A percentile compares a stretch with the other conserved stretches of the same genome.
These are phyloP conservation scores for Tenthredo livida DNA, from an alignment of 2,888 invertebrate species.

Conservation along the genomic window DNA sequence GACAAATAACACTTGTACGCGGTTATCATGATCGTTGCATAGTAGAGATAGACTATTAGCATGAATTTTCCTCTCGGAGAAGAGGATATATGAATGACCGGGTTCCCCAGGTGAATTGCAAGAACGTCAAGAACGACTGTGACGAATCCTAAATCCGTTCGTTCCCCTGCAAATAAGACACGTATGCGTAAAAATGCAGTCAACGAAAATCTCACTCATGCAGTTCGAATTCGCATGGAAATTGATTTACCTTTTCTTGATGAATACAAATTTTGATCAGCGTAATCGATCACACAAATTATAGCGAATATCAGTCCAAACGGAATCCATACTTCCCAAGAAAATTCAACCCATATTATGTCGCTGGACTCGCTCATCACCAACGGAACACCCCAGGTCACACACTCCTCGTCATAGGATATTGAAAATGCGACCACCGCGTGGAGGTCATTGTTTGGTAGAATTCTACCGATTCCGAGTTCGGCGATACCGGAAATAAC, in stretches of 20 bases:
- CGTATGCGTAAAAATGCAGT: background rate
- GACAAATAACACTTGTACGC: conserved; percentile 44
- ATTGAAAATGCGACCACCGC: background rate
- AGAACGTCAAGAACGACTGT: background rate
- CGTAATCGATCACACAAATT: conserved; percentile 8
- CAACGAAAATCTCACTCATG: background rate
- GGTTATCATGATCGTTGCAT: conserved; percentile 21
- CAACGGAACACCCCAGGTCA: conserved; percentile 35
- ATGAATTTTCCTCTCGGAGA: background rate
- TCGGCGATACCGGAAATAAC: conserved; percentile 4
- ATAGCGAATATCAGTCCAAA: background rate
- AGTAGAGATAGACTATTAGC: background rate
- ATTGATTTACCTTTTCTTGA: background rate
- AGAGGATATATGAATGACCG: background rate
- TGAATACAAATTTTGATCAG: background rate
- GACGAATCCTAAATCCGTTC: background rate
- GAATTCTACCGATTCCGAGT: conserved; percentile 28
- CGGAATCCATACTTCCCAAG: background rate
- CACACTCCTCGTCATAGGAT: conserved; percentile 28
- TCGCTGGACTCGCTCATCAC: background rate
- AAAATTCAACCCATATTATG: conserved; percentile 21
- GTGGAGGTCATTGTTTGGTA: background rate
- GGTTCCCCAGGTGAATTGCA: conserved; percentile 20
- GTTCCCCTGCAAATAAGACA: background rate
- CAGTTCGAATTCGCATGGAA: background rate